A percentile compares a stretch with the other conserved stretches of the same genome.
Conservation (phyloP, 2,797 vertebrate species). For the Malacoctenus gilli region DNA sequence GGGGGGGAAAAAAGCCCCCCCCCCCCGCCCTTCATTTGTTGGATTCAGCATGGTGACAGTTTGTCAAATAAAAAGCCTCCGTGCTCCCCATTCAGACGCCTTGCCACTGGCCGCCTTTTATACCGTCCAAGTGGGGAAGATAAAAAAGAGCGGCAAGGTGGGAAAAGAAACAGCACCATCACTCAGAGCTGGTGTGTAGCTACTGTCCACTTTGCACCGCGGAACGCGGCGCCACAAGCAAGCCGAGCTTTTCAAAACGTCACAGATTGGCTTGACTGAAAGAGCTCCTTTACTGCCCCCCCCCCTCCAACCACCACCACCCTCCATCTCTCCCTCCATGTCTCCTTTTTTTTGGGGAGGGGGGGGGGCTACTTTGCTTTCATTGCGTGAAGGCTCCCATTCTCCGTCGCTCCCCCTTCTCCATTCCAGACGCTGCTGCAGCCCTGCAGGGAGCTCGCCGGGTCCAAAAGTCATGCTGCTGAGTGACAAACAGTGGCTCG, state of each 20-base stretch:
- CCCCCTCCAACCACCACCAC: too few relatives aligned
- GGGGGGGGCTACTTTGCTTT: too few relatives aligned
- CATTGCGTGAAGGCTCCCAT: conserved; percentile 63
- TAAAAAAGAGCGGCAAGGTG: conserved; percentile 45
- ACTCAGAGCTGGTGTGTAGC: conserved; percentile 50
- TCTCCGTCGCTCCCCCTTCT: conserved; percentile 60
- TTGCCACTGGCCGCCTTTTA: conserved; percentile 61
- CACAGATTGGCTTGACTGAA: conserved; percentile 57
- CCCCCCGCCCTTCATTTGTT: too few relatives aligned
- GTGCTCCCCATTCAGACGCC: conserved; percentile 47
- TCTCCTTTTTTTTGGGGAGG: conserved; percentile 17
- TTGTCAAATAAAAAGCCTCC: conserved; percentile 69
- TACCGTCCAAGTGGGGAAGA: conserved; percentile 51
- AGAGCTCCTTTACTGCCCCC: conserved; percentile 52
- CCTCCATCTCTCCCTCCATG: too few relatives aligned
- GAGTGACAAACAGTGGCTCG: conserved; percentile 65
- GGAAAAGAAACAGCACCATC: conserved; percentile 26
- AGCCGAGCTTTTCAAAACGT: conserved; percentile 60
- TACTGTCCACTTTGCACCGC: conserved; percentile 54
- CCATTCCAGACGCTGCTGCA: conserved; percentile 50
- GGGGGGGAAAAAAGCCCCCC: too few relatives aligned
- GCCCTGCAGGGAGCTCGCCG: conserved; percentile 54
- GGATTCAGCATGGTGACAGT: conserved; percentile 58
- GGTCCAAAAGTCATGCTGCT: conserved; percentile 62
- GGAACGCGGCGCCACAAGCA: conserved; percentile 47